Conservation (phyloP, 2,113 vertebrate genomes). For the Cyanoramphus novaezelandiae region DNA sequence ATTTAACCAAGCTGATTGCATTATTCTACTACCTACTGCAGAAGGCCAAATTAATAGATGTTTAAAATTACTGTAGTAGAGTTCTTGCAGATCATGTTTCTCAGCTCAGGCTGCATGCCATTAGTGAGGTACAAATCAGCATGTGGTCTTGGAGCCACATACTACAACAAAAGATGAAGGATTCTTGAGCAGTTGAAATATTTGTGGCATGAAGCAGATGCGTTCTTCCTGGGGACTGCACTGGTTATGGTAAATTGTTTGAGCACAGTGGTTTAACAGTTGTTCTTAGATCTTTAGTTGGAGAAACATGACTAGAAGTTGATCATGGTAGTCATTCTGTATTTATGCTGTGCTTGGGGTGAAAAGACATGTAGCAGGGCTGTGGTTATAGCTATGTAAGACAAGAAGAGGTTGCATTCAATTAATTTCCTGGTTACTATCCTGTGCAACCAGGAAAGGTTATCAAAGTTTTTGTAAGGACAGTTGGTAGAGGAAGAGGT, state of each 20-base stretch:
- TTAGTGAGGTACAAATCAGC: neutral
- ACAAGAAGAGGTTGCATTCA: neutral
- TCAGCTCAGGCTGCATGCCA: neutral
- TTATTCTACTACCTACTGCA: neutral
- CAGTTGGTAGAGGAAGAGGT: neutral
- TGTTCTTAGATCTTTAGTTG: neutral
- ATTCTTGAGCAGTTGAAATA: neutral
- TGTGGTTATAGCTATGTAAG: neutral
- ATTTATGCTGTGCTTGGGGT: neutral
- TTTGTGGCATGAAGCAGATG: neutral
- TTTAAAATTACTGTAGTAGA: neutral
- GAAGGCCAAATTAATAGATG: neutral
- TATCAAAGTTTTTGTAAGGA: neutral
- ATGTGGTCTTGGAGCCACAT: neutral
- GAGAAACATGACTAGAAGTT: neutral
- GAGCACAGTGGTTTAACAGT: neutral
- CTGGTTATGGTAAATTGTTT: accelerated
- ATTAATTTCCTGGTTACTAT: neutral
- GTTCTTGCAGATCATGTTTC: neutral
- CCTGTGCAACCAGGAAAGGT: neutral
- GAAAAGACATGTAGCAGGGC: neutral
- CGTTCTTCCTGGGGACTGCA: neutral
- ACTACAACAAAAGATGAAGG: neutral
- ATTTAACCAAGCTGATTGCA: neutral
- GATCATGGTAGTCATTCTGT: accelerated